Percentiles rank a stretch among this genome's conserved stretches.
These are phyloP conservation scores for Carposina sasakii DNA, from an alignment of 1,140 invertebrate genomes.

Conservation along the genomic window DNA sequence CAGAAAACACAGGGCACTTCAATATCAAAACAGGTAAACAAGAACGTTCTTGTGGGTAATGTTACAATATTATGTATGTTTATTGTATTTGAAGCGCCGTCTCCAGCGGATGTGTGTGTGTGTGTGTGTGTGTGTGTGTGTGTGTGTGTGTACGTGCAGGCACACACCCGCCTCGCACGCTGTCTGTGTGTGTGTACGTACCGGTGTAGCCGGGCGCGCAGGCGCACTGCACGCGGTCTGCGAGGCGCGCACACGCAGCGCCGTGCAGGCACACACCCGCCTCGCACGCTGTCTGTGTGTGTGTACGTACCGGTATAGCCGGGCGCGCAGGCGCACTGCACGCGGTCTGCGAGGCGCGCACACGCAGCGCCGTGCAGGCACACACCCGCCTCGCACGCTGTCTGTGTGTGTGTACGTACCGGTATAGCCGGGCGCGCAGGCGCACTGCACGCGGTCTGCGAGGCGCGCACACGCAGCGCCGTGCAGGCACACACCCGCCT, in stretches of 20 bases:
- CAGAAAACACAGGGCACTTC: no score
- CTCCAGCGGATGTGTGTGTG: no score
- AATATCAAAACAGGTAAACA: no score
- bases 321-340: constrained; percentile 77
- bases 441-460: constrained; percentile 76
- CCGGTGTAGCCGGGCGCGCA: constrained; percentile 79
- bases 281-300: constrained; percentile 72
- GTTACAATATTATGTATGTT: no score
- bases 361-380: constrained; percentile 72
- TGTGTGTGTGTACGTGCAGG: no score
- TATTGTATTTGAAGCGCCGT: constrained; percentile 79
- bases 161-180: constrained; percentile 55
- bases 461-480: constrained; percentile 71
- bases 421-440: constrained; percentile 78
- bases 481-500: constrained; percentile 54
- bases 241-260: constrained; percentile 67
- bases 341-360: constrained; percentile 70
- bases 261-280: constrained; percentile 61
- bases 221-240: constrained; percentile 76
- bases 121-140: no score
- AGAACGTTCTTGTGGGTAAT: no score
- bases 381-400: constrained; percentile 68
- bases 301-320: constrained; percentile 75
- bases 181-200: constrained; percentile 35
- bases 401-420: constrained; percentile 62